These are phyloP conservation scores for Drosophila niveifrons DNA, from an alignment of 2,888 invertebrate genomes.

Conservation along the genomic window DNA sequence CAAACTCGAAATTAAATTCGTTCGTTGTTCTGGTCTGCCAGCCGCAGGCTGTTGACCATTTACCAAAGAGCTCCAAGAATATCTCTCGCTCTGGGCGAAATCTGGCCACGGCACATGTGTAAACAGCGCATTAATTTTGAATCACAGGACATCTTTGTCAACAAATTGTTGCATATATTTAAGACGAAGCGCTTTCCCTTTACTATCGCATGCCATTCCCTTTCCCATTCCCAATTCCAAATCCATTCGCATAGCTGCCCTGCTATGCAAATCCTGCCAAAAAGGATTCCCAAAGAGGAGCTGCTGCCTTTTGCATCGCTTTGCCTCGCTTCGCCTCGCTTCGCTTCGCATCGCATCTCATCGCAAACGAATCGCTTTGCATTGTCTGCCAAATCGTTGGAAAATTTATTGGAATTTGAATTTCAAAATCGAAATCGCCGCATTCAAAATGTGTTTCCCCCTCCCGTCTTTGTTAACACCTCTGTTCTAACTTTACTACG, in stretches of 20 bases:
- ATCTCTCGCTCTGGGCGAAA: not conserved
- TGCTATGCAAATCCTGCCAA: constrained; percentile 50
- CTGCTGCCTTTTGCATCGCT: not conserved
- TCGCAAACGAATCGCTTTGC: constrained; percentile 29
- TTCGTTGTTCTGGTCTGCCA: constrained; percentile 15
- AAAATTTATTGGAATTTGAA: constrained; percentile 80
- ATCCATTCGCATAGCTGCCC: constrained; percentile 17
- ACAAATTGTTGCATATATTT: constrained; percentile 77
- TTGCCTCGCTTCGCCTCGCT: not conserved
- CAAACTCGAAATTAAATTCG: constrained; percentile 35
- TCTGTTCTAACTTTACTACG: not conserved
- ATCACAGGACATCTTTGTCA: constrained; percentile 73
- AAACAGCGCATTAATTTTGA: constrained; percentile 78
- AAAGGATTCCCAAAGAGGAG: constrained; percentile 24
- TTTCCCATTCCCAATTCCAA: constrained; percentile 1
- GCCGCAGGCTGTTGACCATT: constrained; percentile 4
- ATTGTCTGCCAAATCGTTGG: constrained; percentile 76
- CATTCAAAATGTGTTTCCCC: constrained; percentile 61
- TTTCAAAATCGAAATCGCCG: constrained; percentile 76
- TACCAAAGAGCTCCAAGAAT: not conserved
- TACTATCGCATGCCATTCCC: constrained; percentile 11
- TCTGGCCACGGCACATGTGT: constrained; percentile 41
- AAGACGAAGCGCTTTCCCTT: not conserved
- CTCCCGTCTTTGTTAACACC: not conserved
- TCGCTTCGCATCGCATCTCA: constrained; percentile 37